phyloP scores from a whole-genome alignment of 2,113 vertebrate genomes.

The Bolborhynchus lineola region DNA sequence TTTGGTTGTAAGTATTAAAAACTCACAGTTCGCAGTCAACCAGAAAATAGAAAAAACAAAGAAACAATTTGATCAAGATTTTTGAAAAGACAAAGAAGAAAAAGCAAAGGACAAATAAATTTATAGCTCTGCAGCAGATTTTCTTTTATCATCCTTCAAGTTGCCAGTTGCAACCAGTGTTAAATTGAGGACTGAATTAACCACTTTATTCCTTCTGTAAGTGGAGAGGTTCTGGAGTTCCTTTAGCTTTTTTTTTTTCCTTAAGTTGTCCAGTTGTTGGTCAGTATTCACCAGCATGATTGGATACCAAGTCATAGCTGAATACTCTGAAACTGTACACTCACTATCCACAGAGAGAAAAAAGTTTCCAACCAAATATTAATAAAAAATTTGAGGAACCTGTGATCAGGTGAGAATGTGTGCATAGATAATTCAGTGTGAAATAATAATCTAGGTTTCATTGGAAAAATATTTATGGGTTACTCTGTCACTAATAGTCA shows the following conservation, averaged over 20 bases:
- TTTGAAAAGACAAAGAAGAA: neutral
- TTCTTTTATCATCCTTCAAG: neutral
- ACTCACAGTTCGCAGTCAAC: neutral
- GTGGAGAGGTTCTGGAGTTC: rapidly evolving
- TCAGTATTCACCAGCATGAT: neutral
- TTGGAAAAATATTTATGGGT: neutral
- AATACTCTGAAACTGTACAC: neutral
- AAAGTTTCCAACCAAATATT: neutral
- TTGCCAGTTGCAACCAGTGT: neutral
- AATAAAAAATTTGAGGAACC: neutral
- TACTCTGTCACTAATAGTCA: neutral
- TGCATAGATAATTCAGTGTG: neutral
- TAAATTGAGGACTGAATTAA: neutral
- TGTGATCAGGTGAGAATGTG: neutral
- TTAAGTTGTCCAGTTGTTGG: neutral
- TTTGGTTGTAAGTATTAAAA: neutral
- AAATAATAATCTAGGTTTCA: neutral
- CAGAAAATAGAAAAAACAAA: neutral
- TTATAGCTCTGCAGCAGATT: neutral
- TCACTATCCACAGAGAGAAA: neutral
- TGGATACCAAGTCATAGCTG: neutral
- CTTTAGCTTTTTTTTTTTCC: neutral
- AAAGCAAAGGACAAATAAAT: neutral
- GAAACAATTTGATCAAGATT: neutral
- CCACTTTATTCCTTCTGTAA: neutral